Percentiles rank a stretch among this genome's conserved stretches.
Evolutionary conservation across 2,888 invertebrate genomes (phyloP).

Genomic region (Lithodes maja): DNA sequence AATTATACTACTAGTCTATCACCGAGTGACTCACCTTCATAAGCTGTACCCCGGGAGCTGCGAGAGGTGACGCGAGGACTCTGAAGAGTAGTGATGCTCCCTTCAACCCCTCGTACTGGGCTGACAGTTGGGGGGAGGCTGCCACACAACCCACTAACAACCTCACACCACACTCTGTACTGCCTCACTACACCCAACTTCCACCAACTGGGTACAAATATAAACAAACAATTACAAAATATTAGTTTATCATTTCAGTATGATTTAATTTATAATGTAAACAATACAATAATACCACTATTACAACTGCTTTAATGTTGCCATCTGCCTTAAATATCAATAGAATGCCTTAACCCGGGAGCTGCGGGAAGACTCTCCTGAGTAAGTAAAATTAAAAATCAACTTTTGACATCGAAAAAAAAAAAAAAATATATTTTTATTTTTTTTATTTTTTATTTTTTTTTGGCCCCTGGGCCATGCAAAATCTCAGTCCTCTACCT

Average conservation of each 20-base stretch:
- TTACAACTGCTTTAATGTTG: too few species aligned
- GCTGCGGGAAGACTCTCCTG: too few species aligned
- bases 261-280: background rate
- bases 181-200: slow-evolving; percentile 30
- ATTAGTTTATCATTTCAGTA: background rate
- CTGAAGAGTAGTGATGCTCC: slow-evolving; percentile 49
- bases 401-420: too few species aligned
- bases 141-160: slow-evolving; percentile 37
- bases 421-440: too few species aligned
- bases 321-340: too few species aligned
- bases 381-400: too few species aligned
- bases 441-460: too few species aligned
- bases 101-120: slow-evolving; percentile 42
- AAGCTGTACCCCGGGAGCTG: slow-evolving; percentile 46
- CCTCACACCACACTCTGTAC: slow-evolving; percentile 43
- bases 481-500: too few species aligned
- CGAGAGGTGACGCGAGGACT: slow-evolving; percentile 41
- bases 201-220: slow-evolving; percentile 33
- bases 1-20: too few species aligned
- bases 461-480: too few species aligned
- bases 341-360: too few species aligned
- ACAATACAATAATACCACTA: background rate
- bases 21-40: slow-evolving; percentile 38
- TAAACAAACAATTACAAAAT: background rate
- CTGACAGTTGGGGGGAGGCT: slow-evolving; percentile 49